Conservation (phyloP, 2,797 vertebrate species). For the Epinephelus awoara region DNA sequence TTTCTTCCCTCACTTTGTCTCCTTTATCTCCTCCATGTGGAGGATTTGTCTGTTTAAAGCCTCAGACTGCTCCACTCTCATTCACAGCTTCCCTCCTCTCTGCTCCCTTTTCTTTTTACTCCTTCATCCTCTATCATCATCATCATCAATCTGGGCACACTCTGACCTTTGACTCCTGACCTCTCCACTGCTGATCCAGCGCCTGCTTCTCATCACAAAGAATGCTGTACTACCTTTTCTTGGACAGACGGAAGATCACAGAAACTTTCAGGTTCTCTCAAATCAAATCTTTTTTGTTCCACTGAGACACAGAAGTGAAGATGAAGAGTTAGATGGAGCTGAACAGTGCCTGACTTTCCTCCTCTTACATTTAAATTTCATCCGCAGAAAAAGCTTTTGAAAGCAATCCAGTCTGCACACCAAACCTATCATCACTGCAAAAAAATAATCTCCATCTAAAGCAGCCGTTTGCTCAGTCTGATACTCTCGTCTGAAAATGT, state of each 20-base stretch:
- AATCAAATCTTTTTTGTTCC: background rate
- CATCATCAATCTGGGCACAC: background rate
- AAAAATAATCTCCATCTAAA: constrained; percentile 12
- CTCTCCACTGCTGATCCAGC: constrained; percentile 8
- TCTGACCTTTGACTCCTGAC: constrained; percentile 26
- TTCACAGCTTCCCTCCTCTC: constrained; percentile 5
- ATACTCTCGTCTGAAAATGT: constrained; percentile 22
- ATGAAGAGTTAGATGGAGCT: constrained; percentile 4
- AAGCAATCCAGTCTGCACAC: constrained; percentile 16
- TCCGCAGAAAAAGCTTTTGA: constrained; percentile 14
- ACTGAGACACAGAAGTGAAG: constrained; percentile 1
- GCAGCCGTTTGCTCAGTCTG: constrained; percentile 13
- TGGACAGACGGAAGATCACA: background rate
- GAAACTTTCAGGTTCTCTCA: background rate
- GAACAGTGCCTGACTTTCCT: background rate
- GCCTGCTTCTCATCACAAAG: background rate
- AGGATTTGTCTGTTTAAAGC: constrained; percentile 45
- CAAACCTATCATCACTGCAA: constrained; percentile 36
- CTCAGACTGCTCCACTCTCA: constrained; percentile 23
- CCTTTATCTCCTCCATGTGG: constrained; percentile 40
- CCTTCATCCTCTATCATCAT: constrained; percentile 24
- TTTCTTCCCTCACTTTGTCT: constrained; percentile 32
- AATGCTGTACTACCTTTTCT: constrained; percentile 2
- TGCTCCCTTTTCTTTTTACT: constrained; percentile 2
- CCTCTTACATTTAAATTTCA: constrained; percentile 29